Evolutionary conservation across 92 coral and sea anemone genomes (phyloP).

Genomic region (Pocillopora grandis): DNA sequence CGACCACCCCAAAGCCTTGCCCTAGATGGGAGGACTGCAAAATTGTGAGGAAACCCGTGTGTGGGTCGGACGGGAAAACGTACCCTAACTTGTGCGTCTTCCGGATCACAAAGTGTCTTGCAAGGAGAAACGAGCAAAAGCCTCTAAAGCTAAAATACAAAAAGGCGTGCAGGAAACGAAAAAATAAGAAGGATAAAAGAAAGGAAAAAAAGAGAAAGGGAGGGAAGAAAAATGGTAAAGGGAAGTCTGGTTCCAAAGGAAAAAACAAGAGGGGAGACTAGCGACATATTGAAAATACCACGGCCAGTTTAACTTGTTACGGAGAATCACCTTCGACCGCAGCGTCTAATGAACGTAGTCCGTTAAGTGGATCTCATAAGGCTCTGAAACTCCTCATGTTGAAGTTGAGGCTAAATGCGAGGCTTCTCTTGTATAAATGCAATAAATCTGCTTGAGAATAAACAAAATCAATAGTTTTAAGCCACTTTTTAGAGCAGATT

Average conservation of each 20-base stretch:
- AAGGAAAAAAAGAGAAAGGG: neutral
- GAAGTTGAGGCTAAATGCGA: too few species aligned
- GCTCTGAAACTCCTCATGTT: too few species aligned
- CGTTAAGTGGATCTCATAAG: too few species aligned
- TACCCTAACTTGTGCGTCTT: conserved; percentile 84
- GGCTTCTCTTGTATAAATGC: too few species aligned
- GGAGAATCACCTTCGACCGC: too few species aligned
- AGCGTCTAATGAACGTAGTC: too few species aligned
- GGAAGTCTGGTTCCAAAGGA: conserved; percentile 2
- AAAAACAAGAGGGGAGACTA: conserved; percentile 14
- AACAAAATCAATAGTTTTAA: too few species aligned
- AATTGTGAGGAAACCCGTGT: conserved; percentile 66
- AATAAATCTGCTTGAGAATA: too few species aligned
- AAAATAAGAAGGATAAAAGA: conserved; percentile 10
- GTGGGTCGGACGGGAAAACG: conserved; percentile 93
- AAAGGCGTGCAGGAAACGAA: conserved; percentile 25
- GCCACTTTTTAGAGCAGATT: too few species aligned
- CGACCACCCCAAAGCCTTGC: conserved; percentile 62
- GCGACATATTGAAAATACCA: neutral
- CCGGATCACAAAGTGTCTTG: conserved; percentile 78
- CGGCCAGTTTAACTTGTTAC: too few species aligned
- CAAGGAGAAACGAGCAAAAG: conserved; percentile 51
- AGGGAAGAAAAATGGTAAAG: conserved; percentile 17
- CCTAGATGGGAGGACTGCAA: conserved; percentile 67
- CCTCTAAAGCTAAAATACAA: conserved; percentile 28